These are phyloP conservation scores for Odontothrips loti DNA, from an alignment of 2,888 invertebrate genomes.

Conservation along the genomic window DNA sequence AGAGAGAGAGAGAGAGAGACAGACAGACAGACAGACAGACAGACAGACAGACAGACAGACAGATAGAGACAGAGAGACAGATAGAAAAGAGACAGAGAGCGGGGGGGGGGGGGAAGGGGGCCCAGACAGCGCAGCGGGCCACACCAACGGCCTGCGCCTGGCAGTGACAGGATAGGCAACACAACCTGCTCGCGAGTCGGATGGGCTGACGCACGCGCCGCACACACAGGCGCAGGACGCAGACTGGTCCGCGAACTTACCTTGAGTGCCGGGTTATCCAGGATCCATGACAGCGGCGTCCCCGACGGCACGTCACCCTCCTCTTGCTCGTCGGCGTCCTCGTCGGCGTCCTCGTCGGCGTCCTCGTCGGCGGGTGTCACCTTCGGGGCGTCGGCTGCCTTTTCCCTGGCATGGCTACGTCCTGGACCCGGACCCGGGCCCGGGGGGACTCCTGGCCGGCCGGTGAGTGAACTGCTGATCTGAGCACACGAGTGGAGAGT, in stretches of 20 bases:
- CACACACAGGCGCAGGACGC: background rate
- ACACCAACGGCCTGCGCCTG: background rate
- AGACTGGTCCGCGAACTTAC: constrained; percentile 26
- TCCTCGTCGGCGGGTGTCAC: background rate
- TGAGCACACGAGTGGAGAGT: constrained; percentile 46
- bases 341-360: background rate
- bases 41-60: too few relatives aligned
- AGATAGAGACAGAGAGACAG: too few relatives aligned
- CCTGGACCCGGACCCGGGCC: too few relatives aligned
- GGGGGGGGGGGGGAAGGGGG: too few relatives aligned
- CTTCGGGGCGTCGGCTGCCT: background rate
- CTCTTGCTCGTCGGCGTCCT: background rate
- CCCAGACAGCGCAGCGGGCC: too few relatives aligned
- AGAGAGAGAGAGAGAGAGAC: too few relatives aligned
- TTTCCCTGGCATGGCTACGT: too few relatives aligned
- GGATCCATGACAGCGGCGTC: constrained; percentile 58
- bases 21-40: too few relatives aligned
- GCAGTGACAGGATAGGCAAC: background rate
- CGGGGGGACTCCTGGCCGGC: background rate
- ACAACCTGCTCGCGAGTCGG: background rate
- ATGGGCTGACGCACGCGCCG: background rate
- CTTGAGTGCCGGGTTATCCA: constrained; percentile 54
- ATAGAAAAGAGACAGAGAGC: too few relatives aligned
- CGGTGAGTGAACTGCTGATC: constrained; percentile 53
- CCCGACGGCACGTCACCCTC: constrained; percentile 41